Evolutionary conservation across 2,797 vertebrate genomes (phyloP).

Genomic region (Pempheris klunzingeri): DNA sequence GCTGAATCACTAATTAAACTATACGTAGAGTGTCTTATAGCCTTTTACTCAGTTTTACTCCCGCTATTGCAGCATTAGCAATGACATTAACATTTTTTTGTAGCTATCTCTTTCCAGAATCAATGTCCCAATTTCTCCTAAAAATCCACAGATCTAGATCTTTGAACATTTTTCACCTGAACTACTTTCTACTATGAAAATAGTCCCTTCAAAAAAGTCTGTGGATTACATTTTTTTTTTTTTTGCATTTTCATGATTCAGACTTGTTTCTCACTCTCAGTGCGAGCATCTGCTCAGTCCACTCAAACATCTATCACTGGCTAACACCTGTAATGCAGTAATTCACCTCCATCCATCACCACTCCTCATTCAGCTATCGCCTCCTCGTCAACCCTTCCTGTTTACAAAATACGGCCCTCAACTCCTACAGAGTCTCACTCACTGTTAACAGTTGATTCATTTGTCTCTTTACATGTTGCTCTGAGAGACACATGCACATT

Average conservation of each 20-base stretch:
- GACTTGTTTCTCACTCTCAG: slow-evolving; percentile 24
- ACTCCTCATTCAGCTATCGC: slow-evolving; percentile 39
- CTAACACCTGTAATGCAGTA: slow-evolving; percentile 59
- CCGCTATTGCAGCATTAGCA: neutral
- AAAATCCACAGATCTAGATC: neutral
- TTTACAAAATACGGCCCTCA: slow-evolving; percentile 30
- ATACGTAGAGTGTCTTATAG: neutral
- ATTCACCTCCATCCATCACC: slow-evolving; percentile 67
- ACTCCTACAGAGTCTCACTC: slow-evolving; percentile 18
- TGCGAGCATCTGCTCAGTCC: slow-evolving; percentile 23
- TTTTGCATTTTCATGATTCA: slow-evolving; percentile 30
- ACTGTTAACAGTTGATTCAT: slow-evolving; percentile 14
- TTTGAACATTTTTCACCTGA: neutral
- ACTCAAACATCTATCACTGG: slow-evolving; percentile 47
- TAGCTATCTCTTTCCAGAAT: neutral
- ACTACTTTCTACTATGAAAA: neutral
- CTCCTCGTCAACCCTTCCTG: slow-evolving; percentile 37
- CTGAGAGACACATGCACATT: neutral
- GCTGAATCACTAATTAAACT: neutral
- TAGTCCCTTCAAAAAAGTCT: neutral
- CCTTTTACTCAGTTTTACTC: neutral
- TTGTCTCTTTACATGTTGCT: slow-evolving; percentile 7
- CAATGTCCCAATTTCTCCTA: neutral
- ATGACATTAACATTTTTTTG: too few species aligned
- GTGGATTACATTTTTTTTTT: slow-evolving; percentile 26